Base-by-base conservation (phyloP, 2,888 invertebrate species). In the Torymus tubicola region DNA sequence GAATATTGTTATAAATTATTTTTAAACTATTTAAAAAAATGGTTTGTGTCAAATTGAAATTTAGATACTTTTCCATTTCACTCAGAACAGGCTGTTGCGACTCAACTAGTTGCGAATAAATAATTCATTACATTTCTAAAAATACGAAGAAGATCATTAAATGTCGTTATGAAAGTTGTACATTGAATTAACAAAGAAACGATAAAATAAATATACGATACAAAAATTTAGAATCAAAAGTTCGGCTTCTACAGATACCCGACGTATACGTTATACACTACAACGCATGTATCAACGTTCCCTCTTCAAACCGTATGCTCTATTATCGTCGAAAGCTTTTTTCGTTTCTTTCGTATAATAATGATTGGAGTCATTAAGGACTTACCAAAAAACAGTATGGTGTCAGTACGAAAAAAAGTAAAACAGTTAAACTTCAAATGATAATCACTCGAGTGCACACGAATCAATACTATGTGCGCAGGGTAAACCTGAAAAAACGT, bases 1-100 rank as follows among this genome's bases (percentile, higher is more conserved):
- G 31, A 60, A 69, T 76, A 55, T 63, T 61, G 31, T 76, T 69
- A 42, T 13, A 63, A 13, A 61, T 61, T 60, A 53, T 75, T 68
- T 75, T 60, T 68, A 21, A 75, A 60, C 21, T 60, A 11, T 61
- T 31, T 68, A n/a, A 50, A 1, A 57, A 57, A 74, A 57, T 42
- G 42, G 50, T 57, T 65, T 67, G 57, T 57, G 21, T 75, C 50
- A 67, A 68, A 75, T 24, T 52, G 14, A 68, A n/a, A 64, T 52
- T n/a, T 16, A 42, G 5, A 42, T 42, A 53, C 18, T 31, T 13
- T 53, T 61, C 12, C 13, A 50, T 57, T 42, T 64, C 53, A 61
- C 61, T 61, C n/a, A 65, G n/a, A 65, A 21, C 13, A 13, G 13
- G 57, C 14, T 24, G 24, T 55, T 42, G 42, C 8, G 14, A 60